Base-by-base conservation (phyloP, 2,888 invertebrate species). In the Iselma pallidipennis region DNA sequence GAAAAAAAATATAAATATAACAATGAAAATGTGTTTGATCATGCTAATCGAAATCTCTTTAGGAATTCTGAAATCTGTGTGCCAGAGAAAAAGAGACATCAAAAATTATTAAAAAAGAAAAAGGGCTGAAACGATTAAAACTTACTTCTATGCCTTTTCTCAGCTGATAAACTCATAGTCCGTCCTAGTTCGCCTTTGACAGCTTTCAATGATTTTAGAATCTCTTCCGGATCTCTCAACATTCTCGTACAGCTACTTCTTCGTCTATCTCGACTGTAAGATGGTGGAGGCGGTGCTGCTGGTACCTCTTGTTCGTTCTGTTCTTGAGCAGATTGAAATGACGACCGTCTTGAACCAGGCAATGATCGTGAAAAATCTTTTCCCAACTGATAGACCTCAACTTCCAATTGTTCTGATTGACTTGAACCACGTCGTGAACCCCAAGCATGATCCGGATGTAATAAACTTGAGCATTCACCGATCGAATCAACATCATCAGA, bases 381-480 rank as follows among this genome's bases (percentile, higher is more conserved):
- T 61, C 89, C 91, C 52, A 94, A 85, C 78, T 94, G 91, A 81
- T 94, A 94, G 9, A 91, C 90, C 57, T 78, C 76, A 54, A 91
- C 90, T 78, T 94, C 94, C 52, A 94, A 83, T 55, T 92, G 92
- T 78, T 94, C 94, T 0, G 94, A 94, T 78, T 94, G 94, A 45
- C 93, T 93, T n/a, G 94, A 94, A 33, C 94, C 94, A 29, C 94
- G 87, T 28, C 94, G 84, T 0, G 93, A 93, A 48, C 81, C 79
- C 89, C 91, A 94, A 1, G 94, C 94, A 80, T 91, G 91, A 82
- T 94, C 94, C 0, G 94, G 95, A 82, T 94, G 95, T 37, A 94
- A 83, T 65, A 92, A 84, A 66, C 91, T 89, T 3, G 88, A 87
- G 67, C 89, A 89, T 79, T 91, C 91, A 49, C 90, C 89, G 72